Base-by-base conservation (phyloP, 1,140 invertebrate genomes). In the Pemphigus obesinymphae region DNA sequence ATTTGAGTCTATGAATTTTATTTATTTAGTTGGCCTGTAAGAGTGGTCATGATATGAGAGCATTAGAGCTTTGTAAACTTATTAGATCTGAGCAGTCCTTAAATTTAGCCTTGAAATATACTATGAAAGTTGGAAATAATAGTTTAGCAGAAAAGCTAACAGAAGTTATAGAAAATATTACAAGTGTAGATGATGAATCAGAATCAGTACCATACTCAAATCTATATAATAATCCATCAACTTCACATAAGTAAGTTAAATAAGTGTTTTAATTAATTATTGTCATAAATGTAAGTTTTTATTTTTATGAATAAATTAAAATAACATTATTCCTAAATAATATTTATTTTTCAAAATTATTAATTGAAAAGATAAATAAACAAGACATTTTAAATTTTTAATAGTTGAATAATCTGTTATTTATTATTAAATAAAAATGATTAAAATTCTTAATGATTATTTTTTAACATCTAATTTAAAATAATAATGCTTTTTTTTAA, bases 81-180 rank as follows among this genome's bases (percentile, higher is more conserved):
- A 91, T 98, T 86, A 90, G 91, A 17, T 92, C 93, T 83, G 89
- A 91, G 3, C 91, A 92, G 63, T 89, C 96, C 0, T 86, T 97
- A 50, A 92, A 95, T 84, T 88, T 96, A 37, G 95, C 95, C 5
- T 92, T 95, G 6, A 95, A 95, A 85, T 98, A 97, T 88, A 94
- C 95, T 5, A 91, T 91, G 5, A 91, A 93, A 82, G 87, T 93
- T 0, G 92, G 92, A 48, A 91, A 91, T 84, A 90, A 92, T 72
- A 91, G 93, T 83, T 88, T 98, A 34, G 93, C 93, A 0, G 92
- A 96, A 84, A 92, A 91, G 86, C 87, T 95, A 43, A 85, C 87
- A 13, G 87, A 90, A 86, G 63, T 87, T 84, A 76, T 75, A 29
- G 37, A 70, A 43, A 82, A 55, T 53, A 13, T 40, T 37, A 15